These are phyloP conservation scores for Microtus oregoni DNA, from an alignment of 2,113 vertebrate genomes.

Conservation along the genomic window DNA sequence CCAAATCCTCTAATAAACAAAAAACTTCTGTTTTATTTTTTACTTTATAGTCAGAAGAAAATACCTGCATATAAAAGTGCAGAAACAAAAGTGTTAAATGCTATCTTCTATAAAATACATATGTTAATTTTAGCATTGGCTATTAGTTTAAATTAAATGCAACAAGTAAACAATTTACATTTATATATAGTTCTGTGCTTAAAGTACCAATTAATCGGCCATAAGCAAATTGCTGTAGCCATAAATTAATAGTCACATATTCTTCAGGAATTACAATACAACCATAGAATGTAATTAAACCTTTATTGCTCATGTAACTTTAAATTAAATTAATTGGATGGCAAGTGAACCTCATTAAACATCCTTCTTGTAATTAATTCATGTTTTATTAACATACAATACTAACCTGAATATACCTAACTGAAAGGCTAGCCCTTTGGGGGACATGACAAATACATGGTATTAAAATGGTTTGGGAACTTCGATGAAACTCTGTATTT, in stretches of 20 bases:
- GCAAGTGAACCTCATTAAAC: constrained; percentile 83
- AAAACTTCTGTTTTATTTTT: not conserved
- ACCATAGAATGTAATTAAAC: constrained; percentile 85
- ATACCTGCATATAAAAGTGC: not conserved
- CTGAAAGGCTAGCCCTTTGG: constrained; percentile 37
- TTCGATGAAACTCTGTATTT: not conserved
- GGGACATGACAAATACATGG: not conserved
- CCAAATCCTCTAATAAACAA: not conserved
- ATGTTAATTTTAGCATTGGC: constrained; percentile 77
- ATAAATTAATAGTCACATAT: constrained; percentile 71
- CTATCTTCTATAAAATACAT: constrained; percentile 59
- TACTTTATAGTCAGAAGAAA: not conserved
- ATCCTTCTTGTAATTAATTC: constrained; percentile 83
- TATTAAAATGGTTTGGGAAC: not conserved
- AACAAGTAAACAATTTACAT: constrained; percentile 84
- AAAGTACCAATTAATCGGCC: constrained; percentile 81
- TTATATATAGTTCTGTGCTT: constrained; percentile 73
- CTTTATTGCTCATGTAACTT: constrained; percentile 85
- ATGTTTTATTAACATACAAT: constrained; percentile 83
- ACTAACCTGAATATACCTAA: constrained; percentile 67
- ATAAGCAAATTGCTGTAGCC: constrained; percentile 55
- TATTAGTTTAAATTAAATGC: constrained; percentile 80
- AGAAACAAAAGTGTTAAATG: constrained; percentile 62
- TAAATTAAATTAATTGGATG: constrained; percentile 86
- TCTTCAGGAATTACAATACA: constrained; percentile 84